These are phyloP conservation scores for Plagodis pulveraria DNA, from an alignment of 2,888 invertebrate species.

Conservation along the genomic window DNA sequence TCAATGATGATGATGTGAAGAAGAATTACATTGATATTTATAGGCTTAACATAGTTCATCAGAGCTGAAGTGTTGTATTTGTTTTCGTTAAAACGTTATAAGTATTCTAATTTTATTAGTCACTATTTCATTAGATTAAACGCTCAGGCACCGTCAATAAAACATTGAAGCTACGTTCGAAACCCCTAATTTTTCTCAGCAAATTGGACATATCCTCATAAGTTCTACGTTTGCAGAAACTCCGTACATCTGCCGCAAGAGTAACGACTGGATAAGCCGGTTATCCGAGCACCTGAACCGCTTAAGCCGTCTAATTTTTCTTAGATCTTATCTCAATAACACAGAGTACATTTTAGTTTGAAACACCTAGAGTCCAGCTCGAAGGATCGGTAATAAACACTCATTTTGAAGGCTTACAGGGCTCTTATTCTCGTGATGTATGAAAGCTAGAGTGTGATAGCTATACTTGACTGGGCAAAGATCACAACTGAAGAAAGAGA, in stretches of 20 bases:
- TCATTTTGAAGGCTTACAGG: slow-evolving; percentile 73
- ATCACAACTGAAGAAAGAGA: slow-evolving; percentile 58
- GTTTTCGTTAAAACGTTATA: not conserved
- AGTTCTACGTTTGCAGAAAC: slow-evolving; percentile 50
- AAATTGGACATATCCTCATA: slow-evolving; percentile 56
- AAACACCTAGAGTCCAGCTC: slow-evolving; percentile 57
- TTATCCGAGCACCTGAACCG: slow-evolving; percentile 68
- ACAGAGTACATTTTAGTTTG: slow-evolving; percentile 56
- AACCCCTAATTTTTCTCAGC: slow-evolving; percentile 34
- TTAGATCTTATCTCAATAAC: slow-evolving; percentile 47
- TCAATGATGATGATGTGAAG: too few species aligned
- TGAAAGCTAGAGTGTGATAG: slow-evolving; percentile 65
- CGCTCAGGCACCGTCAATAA: slow-evolving; percentile 22
- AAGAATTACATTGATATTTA: too few species aligned
- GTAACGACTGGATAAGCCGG: slow-evolving; percentile 68
- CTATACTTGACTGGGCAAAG: slow-evolving; percentile 52
- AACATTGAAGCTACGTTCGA: slow-evolving; percentile 14
- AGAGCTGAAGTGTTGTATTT: slow-evolving; percentile 25
- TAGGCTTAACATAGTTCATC: too few species aligned
- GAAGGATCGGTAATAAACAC: slow-evolving; percentile 79
- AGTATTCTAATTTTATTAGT: not conserved
- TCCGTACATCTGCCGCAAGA: slow-evolving; percentile 61
- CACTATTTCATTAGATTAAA: slow-evolving; percentile 8
- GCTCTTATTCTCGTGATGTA: slow-evolving; percentile 71
- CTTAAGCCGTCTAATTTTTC: slow-evolving; percentile 39